Evolutionary conservation across 1,140 invertebrate genomes (phyloP).

Genomic region (Trichonephila clavipes): DNA sequence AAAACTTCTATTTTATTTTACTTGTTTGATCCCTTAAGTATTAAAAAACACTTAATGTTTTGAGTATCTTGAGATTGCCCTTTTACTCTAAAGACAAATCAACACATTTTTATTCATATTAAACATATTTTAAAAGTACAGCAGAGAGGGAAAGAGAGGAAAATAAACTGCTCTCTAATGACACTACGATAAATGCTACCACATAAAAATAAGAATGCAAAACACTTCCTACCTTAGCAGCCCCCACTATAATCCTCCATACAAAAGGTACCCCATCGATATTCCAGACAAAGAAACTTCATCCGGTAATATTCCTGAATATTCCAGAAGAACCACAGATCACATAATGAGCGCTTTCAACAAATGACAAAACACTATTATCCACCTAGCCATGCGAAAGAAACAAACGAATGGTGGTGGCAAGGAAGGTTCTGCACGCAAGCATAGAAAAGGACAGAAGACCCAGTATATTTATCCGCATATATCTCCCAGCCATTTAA

Average conservation of each 20-base stretch:
- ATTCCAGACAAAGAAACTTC: neutral
- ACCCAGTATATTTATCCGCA: constrained; percentile 1
- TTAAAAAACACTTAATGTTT: no score
- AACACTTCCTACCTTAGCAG: neutral
- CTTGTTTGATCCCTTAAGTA: no score
- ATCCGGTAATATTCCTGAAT: neutral
- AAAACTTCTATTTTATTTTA: no score
- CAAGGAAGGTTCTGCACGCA: neutral
- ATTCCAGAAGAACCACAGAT: constrained; percentile 9
- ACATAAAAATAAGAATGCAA: neutral
- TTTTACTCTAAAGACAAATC: no score
- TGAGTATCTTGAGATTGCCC: no score
- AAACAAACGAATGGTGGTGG: neutral
- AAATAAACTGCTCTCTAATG: neutral
- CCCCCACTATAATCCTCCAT: neutral
- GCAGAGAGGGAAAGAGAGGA: no score
- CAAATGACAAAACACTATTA: constrained; percentile 34
- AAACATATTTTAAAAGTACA: no score
- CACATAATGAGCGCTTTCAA: constrained; percentile 16
- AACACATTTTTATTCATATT: no score
- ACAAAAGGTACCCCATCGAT: neutral
- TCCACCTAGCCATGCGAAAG: neutral
- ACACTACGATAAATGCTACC: neutral
- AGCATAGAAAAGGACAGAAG: neutral
- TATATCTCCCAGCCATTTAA: constrained; percentile 56